Percentiles rank a stretch among this genome's conserved stretches.
Conservation (phyloP, 92 coral and sea anemone genomes). For the Paramuricea clavata region DNA sequence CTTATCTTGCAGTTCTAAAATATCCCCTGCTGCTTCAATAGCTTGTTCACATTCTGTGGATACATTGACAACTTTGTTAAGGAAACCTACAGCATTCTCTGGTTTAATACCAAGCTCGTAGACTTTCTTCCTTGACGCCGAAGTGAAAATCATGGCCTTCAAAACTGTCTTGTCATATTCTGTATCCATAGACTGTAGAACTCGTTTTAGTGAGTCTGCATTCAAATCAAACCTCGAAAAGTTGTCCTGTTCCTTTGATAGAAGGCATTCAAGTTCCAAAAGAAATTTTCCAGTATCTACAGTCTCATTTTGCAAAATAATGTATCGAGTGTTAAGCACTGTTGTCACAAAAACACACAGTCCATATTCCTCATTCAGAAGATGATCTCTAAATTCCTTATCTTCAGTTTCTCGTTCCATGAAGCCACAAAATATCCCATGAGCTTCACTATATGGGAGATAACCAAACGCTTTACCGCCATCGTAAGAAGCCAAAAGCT, state of each 20-base stretch:
- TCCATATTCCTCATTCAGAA: too few relatives aligned
- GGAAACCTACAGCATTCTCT: too few relatives aligned
- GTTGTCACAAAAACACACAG: conserved; percentile 67
- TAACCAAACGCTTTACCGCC: conserved; percentile 70
- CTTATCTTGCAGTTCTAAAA: conserved; percentile 57
- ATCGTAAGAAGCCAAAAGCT: conserved; percentile 72
- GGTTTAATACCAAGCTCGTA: too few relatives aligned
- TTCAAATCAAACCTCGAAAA: conserved; percentile 71
- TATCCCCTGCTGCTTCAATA: conserved; percentile 64
- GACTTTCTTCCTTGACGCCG: too few relatives aligned
- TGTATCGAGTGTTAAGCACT: conserved; percentile 71
- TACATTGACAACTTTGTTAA: conserved; percentile 19
- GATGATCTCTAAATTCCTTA: too few relatives aligned
- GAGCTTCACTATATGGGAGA: conserved; percentile 69
- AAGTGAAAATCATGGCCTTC: conserved; percentile 48
- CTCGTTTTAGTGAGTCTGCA: conserved; percentile 56
- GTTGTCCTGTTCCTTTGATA: background rate
- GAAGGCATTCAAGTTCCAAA: conserved; percentile 65
- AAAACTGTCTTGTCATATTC: conserved; percentile 68
- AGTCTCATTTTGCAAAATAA: conserved; percentile 71
- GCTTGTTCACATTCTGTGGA: conserved; percentile 69
- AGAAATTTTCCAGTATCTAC: conserved; percentile 59
- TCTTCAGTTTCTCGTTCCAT: conserved; percentile 71
- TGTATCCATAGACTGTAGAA: conserved; percentile 64
- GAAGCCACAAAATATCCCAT: conserved; percentile 71